phyloP scores from a whole-genome alignment of 2,888 invertebrate genomes.

The Platynereis dumerilii region DNA sequence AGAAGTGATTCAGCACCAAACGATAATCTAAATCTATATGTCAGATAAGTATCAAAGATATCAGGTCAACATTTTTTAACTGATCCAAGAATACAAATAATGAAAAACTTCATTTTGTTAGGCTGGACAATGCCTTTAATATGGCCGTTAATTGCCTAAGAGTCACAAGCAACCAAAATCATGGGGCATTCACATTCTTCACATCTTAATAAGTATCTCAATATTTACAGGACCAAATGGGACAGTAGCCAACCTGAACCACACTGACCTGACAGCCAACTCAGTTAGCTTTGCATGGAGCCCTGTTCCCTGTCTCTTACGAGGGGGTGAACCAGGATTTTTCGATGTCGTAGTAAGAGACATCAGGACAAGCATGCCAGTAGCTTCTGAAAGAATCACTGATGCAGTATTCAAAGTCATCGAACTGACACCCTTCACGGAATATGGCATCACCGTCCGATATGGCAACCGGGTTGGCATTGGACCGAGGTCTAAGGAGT shows the following conservation, averaged over 20 bases:
- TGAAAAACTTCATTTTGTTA: no score
- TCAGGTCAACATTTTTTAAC: no score
- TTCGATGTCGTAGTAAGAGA: conserved; percentile 4
- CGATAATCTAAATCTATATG: no score
- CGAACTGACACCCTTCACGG: conserved; percentile 40
- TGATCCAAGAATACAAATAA: no score
- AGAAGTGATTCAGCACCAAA: no score
- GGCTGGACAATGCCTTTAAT: no score
- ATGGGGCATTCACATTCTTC: no score
- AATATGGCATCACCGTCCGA: conserved; percentile 42
- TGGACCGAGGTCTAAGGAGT: not conserved
- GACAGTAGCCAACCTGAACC: conserved; percentile 12
- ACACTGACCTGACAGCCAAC: conserved; percentile 2
- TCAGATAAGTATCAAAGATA: no score
- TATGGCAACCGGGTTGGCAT: conserved; percentile 54
- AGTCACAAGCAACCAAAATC: no score
- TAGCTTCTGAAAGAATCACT: not conserved
- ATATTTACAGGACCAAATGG: conserved; percentile 25
- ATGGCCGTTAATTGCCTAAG: no score
- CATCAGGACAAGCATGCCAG: not conserved
- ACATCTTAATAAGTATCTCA: no score
- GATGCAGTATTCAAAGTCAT: conserved; percentile 4
- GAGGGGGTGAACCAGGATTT: conserved; percentile 39
- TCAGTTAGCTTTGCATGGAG: conserved; percentile 40
- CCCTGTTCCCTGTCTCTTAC: conserved; percentile 40